These are phyloP conservation scores for Deroplatys truncata DNA, from an alignment of 2,888 invertebrate genomes.

Conservation along the genomic window DNA sequence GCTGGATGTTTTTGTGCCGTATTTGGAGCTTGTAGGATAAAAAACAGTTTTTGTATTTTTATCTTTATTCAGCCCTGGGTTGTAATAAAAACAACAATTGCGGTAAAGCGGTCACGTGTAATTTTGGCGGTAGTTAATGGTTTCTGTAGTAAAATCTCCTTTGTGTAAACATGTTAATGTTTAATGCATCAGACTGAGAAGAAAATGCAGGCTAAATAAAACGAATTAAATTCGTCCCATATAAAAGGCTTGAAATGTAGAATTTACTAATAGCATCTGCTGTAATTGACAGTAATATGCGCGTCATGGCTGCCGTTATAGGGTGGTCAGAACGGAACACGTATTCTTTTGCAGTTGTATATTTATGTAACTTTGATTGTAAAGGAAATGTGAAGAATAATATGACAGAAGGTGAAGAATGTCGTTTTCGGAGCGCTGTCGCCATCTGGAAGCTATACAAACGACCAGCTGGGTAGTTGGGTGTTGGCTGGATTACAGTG, in stretches of 20 bases:
- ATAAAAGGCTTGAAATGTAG: too few relatives aligned
- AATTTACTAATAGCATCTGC: too few relatives aligned
- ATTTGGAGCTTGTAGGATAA: too few relatives aligned
- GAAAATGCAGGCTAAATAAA: neutral
- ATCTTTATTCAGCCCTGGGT: too few relatives aligned
- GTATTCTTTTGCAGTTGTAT: neutral
- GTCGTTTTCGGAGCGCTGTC: neutral
- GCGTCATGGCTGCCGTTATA: neutral
- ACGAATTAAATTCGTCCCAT: neutral
- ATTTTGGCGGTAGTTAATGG: neutral
- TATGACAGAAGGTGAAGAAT: neutral
- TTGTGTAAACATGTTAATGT: neutral
- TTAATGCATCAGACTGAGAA: neutral
- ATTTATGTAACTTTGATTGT: neutral
- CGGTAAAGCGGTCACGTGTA: neutral
- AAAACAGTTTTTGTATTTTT: too few relatives aligned
- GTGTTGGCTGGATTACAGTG: constrained; percentile 12
- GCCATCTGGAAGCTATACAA: constrained; percentile 3
- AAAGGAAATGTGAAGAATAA: neutral
- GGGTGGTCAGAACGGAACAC: neutral
- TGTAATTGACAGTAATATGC: neutral
- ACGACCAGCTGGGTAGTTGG: constrained; percentile 15
- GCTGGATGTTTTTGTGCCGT: too few relatives aligned
- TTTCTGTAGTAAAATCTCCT: neutral
- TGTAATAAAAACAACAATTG: neutral